A percentile compares a stretch with the other conserved stretches of the same genome.
phyloP scores from a whole-genome alignment of 2,888 invertebrate genomes.

The Eupithecia centaureata region DNA sequence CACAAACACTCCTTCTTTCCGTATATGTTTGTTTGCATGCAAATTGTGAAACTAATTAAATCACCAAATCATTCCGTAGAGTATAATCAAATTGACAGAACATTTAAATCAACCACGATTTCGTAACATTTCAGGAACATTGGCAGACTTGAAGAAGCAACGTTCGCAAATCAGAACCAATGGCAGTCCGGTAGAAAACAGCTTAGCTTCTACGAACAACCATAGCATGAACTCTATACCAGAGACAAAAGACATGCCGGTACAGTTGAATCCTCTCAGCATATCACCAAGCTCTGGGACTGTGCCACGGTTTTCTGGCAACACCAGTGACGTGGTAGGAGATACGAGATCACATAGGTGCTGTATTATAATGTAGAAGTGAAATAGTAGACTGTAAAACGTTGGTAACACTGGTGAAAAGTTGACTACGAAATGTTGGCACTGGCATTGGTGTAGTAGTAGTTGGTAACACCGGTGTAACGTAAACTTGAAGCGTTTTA shows the following conservation, averaged over 20 bases:
- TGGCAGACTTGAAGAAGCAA: constrained; percentile 97
- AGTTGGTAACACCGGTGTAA: background rate
- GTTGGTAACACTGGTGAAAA: constrained; percentile 2
- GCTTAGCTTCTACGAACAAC: constrained; percentile 71
- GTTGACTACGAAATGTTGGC: background rate
- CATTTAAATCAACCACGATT: constrained; percentile 40
- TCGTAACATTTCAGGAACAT: constrained; percentile 84
- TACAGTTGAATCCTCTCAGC: constrained; percentile 71
- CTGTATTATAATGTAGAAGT: constrained; percentile 87
- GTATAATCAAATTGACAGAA: constrained; percentile 13
- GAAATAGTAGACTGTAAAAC: background rate
- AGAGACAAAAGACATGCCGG: constrained; percentile 78
- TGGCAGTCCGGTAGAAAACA: constrained; percentile 82
- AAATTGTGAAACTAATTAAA: constrained; percentile 29
- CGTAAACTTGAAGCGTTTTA: constrained; percentile 13
- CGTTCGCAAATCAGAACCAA: constrained; percentile 91
- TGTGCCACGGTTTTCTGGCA: constrained; percentile 87
- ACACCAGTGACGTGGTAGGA: constrained; percentile 91
- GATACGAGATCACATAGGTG: constrained; percentile 89
- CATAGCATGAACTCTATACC: constrained; percentile 76
- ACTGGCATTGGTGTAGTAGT: background rate
- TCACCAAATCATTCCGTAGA: constrained; percentile 40
- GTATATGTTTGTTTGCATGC: constrained; percentile 26
- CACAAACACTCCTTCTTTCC: constrained; percentile 13
- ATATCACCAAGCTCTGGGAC: constrained; percentile 71